These are phyloP conservation scores for Oligia fasciuncula DNA, from an alignment of 2,888 invertebrate genomes.

Conservation along the genomic window DNA sequence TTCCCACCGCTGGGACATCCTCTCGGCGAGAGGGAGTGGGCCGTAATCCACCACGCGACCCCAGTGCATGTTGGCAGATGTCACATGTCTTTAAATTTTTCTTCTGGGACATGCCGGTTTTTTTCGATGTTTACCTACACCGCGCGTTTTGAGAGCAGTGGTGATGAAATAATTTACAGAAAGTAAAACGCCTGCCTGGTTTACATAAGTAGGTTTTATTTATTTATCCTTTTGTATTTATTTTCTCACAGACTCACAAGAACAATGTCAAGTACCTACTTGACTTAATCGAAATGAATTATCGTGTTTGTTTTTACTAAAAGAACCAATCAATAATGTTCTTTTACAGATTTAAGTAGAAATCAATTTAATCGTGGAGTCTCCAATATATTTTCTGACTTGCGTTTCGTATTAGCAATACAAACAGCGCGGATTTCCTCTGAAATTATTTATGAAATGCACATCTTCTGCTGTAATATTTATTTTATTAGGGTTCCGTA, in stretches of 20 bases:
- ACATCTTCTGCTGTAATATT: conserved; percentile 20
- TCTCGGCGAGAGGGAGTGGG: background rate
- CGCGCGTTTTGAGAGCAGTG: background rate
- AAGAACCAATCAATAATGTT: background rate
- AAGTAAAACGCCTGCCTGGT: background rate
- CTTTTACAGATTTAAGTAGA: conserved; percentile 3
- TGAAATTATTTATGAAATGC: conserved; percentile 10
- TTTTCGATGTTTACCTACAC: background rate
- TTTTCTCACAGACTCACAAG: background rate
- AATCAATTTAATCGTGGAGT: conserved; percentile 28
- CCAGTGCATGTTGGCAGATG: no score
- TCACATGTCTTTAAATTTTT: no score
- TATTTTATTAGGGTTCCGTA: background rate
- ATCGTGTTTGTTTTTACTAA: background rate
- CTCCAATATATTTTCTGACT: background rate
- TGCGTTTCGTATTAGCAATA: conserved; percentile 15
- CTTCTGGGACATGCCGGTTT: no score
- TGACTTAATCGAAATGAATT: background rate
- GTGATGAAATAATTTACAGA: background rate
- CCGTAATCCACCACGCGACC: background rate
- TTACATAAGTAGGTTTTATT: background rate
- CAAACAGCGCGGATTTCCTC: conserved; percentile 22
- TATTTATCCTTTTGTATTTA: background rate
- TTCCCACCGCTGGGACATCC: background rate
- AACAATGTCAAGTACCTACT: background rate